Evolutionary conservation across 2,888 invertebrate species (phyloP).

Genomic region (Cheilosia scutellata): DNA sequence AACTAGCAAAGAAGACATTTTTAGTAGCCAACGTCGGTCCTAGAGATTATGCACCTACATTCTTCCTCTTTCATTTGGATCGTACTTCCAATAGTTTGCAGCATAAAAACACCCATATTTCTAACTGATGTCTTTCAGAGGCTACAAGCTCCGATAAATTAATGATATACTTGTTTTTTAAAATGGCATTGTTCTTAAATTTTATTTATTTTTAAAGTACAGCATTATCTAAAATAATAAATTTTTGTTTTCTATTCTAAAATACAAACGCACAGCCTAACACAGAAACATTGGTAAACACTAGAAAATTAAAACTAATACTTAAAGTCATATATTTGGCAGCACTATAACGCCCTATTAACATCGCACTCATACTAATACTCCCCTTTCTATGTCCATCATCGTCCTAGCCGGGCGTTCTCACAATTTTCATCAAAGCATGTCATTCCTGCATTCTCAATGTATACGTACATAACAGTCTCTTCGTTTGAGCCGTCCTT

Average conservation of each 20-base stretch:
- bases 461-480: conserved; percentile 13
- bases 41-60: too few species aligned
- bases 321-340: conserved; percentile 53
- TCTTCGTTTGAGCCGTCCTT: conserved; percentile 30
- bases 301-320: conserved; percentile 19
- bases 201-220: neutral
- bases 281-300: neutral
- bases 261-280: conserved; percentile 12
- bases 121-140: too few species aligned
- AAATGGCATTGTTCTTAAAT: neutral
- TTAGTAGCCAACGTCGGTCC: too few species aligned
- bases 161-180: neutral
- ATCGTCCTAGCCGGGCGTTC: neutral
- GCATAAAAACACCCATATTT: too few species aligned
- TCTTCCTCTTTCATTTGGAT: too few species aligned
- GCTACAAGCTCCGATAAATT: neutral
- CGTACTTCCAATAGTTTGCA: too few species aligned
- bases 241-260: neutral
- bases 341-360: conserved; percentile 44
- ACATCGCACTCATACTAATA: conserved; percentile 1
- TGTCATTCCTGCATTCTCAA: conserved; percentile 35
- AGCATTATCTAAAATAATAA: neutral
- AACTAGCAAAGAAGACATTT: too few species aligned
- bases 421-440: conserved; percentile 36
- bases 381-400: neutral